Evolutionary conservation across 1,140 invertebrate species (phyloP), one percentile per base, ranked within the genome.

Genomic region (Drosophila chauvacae): DNA sequence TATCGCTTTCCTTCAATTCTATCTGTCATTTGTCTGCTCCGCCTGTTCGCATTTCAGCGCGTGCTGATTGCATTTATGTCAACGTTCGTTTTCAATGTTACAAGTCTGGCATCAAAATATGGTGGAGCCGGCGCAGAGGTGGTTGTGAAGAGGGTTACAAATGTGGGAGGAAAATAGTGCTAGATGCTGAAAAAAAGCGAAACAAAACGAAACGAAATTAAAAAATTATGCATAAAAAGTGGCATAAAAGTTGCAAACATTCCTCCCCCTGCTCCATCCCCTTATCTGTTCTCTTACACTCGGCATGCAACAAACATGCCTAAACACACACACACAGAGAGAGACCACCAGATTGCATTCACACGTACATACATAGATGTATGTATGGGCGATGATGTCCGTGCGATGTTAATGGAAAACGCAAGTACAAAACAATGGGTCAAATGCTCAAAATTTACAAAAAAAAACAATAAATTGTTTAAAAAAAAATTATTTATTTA

Each of bases 51-150:
- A 35, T 61, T 78, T 51, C 57, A 77, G 61, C 83, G 82, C 83
- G 83, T 87, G 83, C 79, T 81, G 82, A 86, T 86, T 86, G 79
- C 82, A 82, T 86, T 86, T 86, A 87, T 87, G 83, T 85, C 82
- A 85, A 85, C 70, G 83, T 87, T 76, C 82, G 82, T 86, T 86
- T 86, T 86, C 82, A 86, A 87, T 86, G 82, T 82, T 87, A 86
- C 82, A 79, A 55, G 62, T 79, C 64, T 63, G 56, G 50, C 62
- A 33, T 35, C 45, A 58, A 61, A 59, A 55, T 51, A 41, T 39
- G 7, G 30, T 16, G 48, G 44, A 53, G 47, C 28, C 3, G 37
- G 14, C 13, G 14, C 11, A 20, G 37, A 35, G 23, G 20, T 1
- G 53, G 7, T 1, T 39, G 14, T 10, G n/a, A 3, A 0, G n/a